phyloP scores from a whole-genome alignment of 1,140 invertebrate genomes.

The Asobara japonica region DNA sequence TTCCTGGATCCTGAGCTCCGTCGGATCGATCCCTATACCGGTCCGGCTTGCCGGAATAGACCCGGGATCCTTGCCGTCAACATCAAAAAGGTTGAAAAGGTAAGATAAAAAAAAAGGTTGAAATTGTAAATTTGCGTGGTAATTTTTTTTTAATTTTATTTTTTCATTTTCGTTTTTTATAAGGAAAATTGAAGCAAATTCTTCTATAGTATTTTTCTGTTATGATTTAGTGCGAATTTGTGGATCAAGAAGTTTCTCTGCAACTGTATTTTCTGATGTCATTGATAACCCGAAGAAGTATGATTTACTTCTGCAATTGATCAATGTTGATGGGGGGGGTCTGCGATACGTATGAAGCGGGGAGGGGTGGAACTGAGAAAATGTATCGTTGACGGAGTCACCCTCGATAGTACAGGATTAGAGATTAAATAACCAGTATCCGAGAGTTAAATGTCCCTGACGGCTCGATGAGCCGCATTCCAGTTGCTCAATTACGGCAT shows the following conservation, averaged over 20 bases:
- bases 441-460: constrained; percentile 46
- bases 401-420: constrained; percentile 64
- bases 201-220: too few relatives aligned
- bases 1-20: neutral
- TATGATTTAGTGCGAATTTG: too few relatives aligned
- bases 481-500: neutral
- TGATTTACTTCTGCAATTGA: neutral
- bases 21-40: neutral
- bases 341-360: neutral
- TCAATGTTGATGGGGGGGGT: neutral
- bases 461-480: neutral
- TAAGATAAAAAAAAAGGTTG: too few relatives aligned
- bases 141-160: neutral
- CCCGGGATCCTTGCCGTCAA: too few relatives aligned
- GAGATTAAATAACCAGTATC: constrained; percentile 66
- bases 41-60: too few relatives aligned
- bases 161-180: too few relatives aligned
- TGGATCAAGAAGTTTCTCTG: neutral
- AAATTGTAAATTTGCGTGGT: too few relatives aligned
- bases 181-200: too few relatives aligned
- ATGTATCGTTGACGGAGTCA: constrained; percentile 57
- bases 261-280: neutral
- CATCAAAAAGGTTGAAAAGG: too few relatives aligned
- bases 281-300: neutral
- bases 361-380: neutral